A percentile compares a stretch with the other conserved stretches of the same genome.
phyloP scores from a whole-genome alignment of 1,140 invertebrate species.

The Nasonia longicornis region DNA sequence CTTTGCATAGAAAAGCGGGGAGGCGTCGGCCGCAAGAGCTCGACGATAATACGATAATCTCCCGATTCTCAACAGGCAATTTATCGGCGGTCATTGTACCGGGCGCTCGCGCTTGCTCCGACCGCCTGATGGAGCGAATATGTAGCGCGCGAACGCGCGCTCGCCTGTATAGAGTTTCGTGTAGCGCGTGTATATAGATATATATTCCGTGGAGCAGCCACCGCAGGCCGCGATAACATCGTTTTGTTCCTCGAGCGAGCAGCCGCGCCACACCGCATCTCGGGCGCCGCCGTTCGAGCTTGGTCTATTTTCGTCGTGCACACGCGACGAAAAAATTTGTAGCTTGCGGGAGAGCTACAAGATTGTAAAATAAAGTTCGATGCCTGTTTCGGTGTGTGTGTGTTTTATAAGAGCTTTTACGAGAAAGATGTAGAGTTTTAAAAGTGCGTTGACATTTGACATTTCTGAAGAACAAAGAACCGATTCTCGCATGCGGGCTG shows the following conservation, averaged over 20 bases:
- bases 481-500: too few species aligned
- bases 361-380: not conserved
- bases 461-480: too few species aligned
- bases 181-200: not conserved
- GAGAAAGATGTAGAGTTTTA: too few species aligned
- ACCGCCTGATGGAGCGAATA: conserved; percentile 13
- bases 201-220: not conserved
- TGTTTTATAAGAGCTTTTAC: too few species aligned
- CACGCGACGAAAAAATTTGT: conserved; percentile 6
- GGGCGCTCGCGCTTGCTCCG: not conserved
- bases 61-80: conserved; percentile 26
- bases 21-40: not conserved
- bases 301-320: not conserved
- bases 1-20: conserved; percentile 7
- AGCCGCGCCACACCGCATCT: not conserved
- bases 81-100: conserved; percentile 26
- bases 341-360: not conserved
- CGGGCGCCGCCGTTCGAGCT: not conserved
- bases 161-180: not conserved
- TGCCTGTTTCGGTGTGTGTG: too few species aligned
- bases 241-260: conserved; percentile 11
- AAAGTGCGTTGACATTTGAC: too few species aligned
- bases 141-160: not conserved
- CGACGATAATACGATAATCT: conserved; percentile 21
- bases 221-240: not conserved